Evolutionary conservation across 37 sponge, comb jelly and placozoan species (phyloP).

Genomic region (Theonella swinhoei): DNA sequence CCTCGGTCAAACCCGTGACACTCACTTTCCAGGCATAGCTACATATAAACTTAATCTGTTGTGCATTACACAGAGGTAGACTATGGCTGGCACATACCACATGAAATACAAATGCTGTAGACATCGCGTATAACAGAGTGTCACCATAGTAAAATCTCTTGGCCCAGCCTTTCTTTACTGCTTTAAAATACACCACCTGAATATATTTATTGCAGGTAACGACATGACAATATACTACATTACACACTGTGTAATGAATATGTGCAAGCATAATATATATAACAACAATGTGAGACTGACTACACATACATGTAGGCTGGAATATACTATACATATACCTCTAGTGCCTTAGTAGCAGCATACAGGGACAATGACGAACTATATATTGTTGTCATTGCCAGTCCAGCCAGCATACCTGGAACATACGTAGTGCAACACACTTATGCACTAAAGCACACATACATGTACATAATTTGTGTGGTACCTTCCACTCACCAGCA

Average conservation of each 20-base stretch:
- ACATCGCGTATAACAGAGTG: slow-evolving; percentile 34
- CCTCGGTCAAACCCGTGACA: too few relatives aligned
- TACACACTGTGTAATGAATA: not conserved
- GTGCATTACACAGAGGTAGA: not conserved
- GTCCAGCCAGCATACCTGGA: slow-evolving; percentile 62
- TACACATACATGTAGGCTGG: too few relatives aligned
- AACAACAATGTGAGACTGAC: not conserved
- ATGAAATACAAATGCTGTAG: slow-evolving; percentile 56
- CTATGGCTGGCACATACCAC: slow-evolving; percentile 24
- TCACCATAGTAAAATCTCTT: slow-evolving; percentile 55
- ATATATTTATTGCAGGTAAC: not conserved
- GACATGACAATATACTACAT: not conserved
- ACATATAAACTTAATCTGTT: not conserved
- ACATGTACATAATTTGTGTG: too few relatives aligned
- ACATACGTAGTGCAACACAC: not conserved
- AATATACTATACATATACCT: too few relatives aligned
- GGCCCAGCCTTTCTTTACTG: slow-evolving; percentile 36
- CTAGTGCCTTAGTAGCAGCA: slow-evolving; percentile 46
- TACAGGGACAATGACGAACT: slow-evolving; percentile 60
- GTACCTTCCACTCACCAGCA: slow-evolving; percentile 7
- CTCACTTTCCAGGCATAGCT: too few relatives aligned
- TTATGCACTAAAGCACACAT: not conserved
- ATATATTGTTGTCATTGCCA: slow-evolving; percentile 46
- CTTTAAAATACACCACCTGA: slow-evolving; percentile 46
- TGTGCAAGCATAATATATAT: not conserved